Evolutionary conservation across 2,113 vertebrate genomes (phyloP), one percentile per base, ranked within the genome.

Genomic region (Erinaceus europaeus): DNA sequence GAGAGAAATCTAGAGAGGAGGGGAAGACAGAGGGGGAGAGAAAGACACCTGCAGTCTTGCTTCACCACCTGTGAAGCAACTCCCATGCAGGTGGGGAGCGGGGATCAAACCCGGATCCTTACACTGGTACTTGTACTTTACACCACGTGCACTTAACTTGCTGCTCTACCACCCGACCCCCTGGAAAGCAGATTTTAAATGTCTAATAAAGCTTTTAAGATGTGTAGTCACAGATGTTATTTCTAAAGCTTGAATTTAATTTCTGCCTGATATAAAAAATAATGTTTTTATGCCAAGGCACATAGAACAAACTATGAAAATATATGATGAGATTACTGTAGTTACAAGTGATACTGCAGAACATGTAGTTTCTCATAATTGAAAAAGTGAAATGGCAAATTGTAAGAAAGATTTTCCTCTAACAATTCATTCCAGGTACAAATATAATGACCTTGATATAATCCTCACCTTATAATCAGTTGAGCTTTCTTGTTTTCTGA

Each of bases 201-300:
- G 32, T 77, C 65, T 92, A 92, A 94, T 95, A 91, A 81, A 89
- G 81, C 62, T 78, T 87, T 94, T 86, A 67, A 84, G 93, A 95
- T 94, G 95, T 94, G 81, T 81, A 78, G 95, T 94, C 95, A 95
- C 95, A 94, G 85, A 90, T 86, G 64, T 74, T 92, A 89, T 94
- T 94, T 92, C 92, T 40, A 71, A 89, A 85, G 62, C 29, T 38
- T 84, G 44, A 90, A 84, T 92, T 94, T 91, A 94, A 94, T 93
- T 95, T 93, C 52, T 88, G 59, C 52, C 42, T 86, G 77, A 93
- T 90, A 84, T 68, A 71, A 90, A 91, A 90, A 89, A 76, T 67
- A 42, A 84, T 25, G 69, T 93, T 94, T 91, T 93, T 89, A 94
- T 95, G 92, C 91, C 91, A 91, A 91, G 77, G 59, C 89, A 94